Base-by-base conservation (phyloP, 2,888 invertebrate genomes). In the Lasioglossum morio region DNA sequence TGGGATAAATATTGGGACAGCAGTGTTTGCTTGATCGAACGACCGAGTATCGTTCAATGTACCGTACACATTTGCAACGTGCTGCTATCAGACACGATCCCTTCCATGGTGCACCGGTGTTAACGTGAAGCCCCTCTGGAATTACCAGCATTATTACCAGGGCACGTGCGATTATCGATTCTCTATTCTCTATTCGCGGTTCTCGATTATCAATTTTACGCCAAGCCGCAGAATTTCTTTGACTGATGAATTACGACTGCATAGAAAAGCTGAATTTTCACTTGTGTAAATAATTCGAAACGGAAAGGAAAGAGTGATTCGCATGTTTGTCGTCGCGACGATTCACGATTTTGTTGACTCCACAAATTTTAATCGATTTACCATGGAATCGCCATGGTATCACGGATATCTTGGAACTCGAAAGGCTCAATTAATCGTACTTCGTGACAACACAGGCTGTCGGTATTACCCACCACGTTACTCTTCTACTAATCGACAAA, bases 281-380 rank as follows among this genome's bases (percentile, higher is more conserved):
- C 72, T 86, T 80, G 82, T 90, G 86, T 84, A 87, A 87, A 87
- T 89, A 89, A 86, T 82, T 84, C 84, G 46, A 43, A 72, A 76
- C 77, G 76, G 23, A 19, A 63, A 53, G 63, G 69, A 66, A 86
- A 73, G 8, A 63, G 77, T 70, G 46, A 79, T 80, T 77, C 30
- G 63, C 79, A 63, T 75, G 46, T 66, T 70, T 79, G 12, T 48
- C 48, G 34, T 34, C 69, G 57, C 53, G 53, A 63, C 23, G 23
- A 23, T 12, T 77, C 57, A 48, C 37, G 30, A 40, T 84, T 84
- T 23, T 37, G 57, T 78, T 66, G 46, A 46, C 40, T 57, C 73
- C 70, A 60, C 70, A 23, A 34, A 82, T 63, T 30, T 66, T 40
- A 30, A 72, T 19, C 23, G 34, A 43, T 37, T 77, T 48, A 37